Evolutionary conservation across 2,113 vertebrate genomes (phyloP).

Genomic region (Corythoichthys intestinalis): DNA sequence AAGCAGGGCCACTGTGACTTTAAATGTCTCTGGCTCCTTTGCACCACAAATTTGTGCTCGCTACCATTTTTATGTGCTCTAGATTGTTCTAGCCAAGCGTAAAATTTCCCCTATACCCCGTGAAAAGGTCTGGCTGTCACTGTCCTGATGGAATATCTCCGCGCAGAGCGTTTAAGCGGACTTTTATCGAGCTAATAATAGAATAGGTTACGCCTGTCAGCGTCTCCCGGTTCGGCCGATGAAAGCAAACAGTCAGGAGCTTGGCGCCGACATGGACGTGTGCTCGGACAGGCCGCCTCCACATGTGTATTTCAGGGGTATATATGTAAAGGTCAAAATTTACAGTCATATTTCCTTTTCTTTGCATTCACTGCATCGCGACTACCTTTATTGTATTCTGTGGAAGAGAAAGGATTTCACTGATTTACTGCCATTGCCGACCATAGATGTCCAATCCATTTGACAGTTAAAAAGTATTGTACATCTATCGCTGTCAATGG

Average conservation of each 20-base stretch:
- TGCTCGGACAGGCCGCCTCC: slow-evolving; percentile 12
- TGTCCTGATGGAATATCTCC: slow-evolving; percentile 73
- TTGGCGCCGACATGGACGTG: slow-evolving; percentile 29
- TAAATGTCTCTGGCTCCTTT: slow-evolving; percentile 9
- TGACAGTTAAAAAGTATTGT: too few relatives aligned
- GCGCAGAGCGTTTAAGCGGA: slow-evolving; percentile 66
- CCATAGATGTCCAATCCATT: too few relatives aligned
- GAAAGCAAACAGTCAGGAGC: slow-evolving; percentile 57
- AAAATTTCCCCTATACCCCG: slow-evolving; percentile 58
- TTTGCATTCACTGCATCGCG: background rate
- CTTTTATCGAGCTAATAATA: slow-evolving; percentile 77
- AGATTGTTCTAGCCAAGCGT: slow-evolving; percentile 58
- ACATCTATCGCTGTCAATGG: too few relatives aligned
- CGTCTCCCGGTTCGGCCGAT: slow-evolving; percentile 57
- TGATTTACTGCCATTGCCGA: too few relatives aligned
- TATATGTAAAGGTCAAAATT: slow-evolving; percentile 32
- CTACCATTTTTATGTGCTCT: slow-evolving; percentile 55
- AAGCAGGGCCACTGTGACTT: slow-evolving; percentile 6
- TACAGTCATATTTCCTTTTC: slow-evolving; percentile 9
- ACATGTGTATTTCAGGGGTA: slow-evolving; percentile 33
- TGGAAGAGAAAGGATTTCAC: too few relatives aligned
- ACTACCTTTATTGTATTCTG: background rate
- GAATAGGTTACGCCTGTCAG: slow-evolving; percentile 76
- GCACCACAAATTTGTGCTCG: slow-evolving; percentile 28
- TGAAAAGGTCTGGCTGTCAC: slow-evolving; percentile 75